These are phyloP conservation scores for Scyliorhinus canicula DNA, from an alignment of 2,797 vertebrate genomes.

Conservation along the genomic window DNA sequence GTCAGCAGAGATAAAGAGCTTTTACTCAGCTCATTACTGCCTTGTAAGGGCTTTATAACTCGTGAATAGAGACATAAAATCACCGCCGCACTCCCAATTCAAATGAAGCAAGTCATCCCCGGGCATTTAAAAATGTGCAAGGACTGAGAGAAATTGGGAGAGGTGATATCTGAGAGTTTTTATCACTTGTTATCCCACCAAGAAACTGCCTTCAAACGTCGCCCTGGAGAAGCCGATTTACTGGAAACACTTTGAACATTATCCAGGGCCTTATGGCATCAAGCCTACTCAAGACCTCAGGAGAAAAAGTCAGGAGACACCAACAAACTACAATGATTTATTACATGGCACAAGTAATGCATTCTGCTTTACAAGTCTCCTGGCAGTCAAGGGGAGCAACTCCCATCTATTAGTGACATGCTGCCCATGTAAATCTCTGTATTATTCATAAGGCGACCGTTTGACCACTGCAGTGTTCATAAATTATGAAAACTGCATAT, in stretches of 20 bases:
- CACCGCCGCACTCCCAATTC: conserved; percentile 72
- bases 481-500: conserved; percentile 84
- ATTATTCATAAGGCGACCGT: conserved; percentile 88
- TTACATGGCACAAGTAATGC: conserved; percentile 76
- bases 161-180: conserved; percentile 66
- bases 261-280: conserved; percentile 66
- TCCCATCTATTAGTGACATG: conserved; percentile 77
- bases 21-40: conserved; percentile 49
- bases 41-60: conserved; percentile 50
- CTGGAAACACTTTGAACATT: conserved; percentile 60
- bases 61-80: conserved; percentile 66
- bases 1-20: conserved; percentile 40
- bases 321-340: conserved; percentile 83
- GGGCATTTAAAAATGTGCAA: conserved; percentile 67
- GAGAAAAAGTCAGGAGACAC: conserved; percentile 60
- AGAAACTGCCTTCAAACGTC: conserved; percentile 68
- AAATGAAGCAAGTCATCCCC: conserved; percentile 65
- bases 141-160: conserved; percentile 48
- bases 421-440: conserved; percentile 71
- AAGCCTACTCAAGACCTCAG: conserved; percentile 62
- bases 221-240: conserved; percentile 63
- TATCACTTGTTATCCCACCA: conserved; percentile 71
- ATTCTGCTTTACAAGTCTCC: conserved; percentile 73
- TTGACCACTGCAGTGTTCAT: conserved; percentile 72
- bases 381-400: conserved; percentile 65